These are phyloP conservation scores for Aphis gossypii DNA, from an alignment of 1,140 invertebrate genomes.

Conservation along the genomic window DNA sequence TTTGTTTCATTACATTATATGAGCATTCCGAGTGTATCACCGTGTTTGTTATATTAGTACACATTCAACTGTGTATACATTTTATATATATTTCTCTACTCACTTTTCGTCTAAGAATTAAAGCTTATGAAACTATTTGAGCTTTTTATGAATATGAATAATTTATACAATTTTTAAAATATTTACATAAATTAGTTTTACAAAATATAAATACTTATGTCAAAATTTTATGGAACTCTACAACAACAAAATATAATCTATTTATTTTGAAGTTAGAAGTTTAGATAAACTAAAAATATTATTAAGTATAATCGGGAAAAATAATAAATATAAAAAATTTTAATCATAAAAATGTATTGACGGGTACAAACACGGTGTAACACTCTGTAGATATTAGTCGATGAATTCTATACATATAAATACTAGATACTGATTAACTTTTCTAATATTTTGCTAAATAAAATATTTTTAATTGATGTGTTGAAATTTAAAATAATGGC, in stretches of 20 bases:
- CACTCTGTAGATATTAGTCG: neutral
- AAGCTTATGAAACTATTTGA: neutral
- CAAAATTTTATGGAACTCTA: too few relatives aligned
- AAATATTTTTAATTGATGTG: too few relatives aligned
- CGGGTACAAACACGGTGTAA: neutral
- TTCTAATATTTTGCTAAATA: neutral
- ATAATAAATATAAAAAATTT: neutral
- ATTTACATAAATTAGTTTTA: too few relatives aligned
- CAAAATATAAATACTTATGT: too few relatives aligned
- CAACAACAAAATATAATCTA: too few relatives aligned
- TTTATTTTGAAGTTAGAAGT: too few relatives aligned
- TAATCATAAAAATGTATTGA: neutral
- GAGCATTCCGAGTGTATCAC: neutral
- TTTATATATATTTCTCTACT: neutral
- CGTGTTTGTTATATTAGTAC: neutral
- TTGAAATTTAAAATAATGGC: neutral
- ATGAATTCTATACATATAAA: neutral
- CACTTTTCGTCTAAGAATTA: neutral
- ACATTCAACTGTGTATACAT: neutral
- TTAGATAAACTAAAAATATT: too few relatives aligned
- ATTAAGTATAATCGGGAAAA: neutral
- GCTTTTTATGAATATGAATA: neutral
- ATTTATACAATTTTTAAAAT: too few relatives aligned
- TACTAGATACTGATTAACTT: neutral
- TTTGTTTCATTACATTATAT: conserved; percentile 1